phyloP scores from a whole-genome alignment of 2,113 vertebrate genomes.

The Campylorhamphus procurvoides region DNA sequence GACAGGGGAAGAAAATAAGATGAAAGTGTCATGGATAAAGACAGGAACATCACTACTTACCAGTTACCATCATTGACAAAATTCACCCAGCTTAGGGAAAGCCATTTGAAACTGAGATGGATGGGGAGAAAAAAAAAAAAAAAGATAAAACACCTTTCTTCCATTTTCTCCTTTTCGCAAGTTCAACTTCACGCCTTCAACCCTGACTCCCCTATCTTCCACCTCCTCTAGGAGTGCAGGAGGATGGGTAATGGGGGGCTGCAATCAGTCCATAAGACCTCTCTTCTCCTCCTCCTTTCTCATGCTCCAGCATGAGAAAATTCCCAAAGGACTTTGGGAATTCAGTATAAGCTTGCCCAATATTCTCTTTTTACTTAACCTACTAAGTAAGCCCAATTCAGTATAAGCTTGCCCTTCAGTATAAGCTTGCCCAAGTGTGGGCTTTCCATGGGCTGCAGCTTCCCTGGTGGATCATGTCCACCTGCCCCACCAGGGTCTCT shows the following conservation, averaged over 20 bases:
- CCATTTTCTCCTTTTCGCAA: rapidly evolving
- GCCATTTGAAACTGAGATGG: not conserved
- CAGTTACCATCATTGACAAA: not conserved
- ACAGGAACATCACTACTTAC: not conserved
- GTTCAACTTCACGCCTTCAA: not conserved
- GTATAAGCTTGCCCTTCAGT: not conserved
- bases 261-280: rapidly evolving
- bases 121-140: not conserved
- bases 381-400: too few relatives aligned
- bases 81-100: rapidly evolving
- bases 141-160: not conserved
- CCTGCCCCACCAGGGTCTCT: not conserved
- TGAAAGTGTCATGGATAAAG: not conserved
- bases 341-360: not conserved
- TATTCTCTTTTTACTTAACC: too few relatives aligned
- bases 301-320: rapidly evolving
- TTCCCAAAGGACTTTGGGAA: too few relatives aligned
- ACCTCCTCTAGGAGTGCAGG: rapidly evolving
- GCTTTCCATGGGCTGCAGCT: not conserved
- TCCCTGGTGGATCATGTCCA: rapidly evolving
- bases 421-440: not conserved
- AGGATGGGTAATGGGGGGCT: rapidly evolving
- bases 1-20: not conserved
- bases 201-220: not conserved
- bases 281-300: not conserved